These are phyloP conservation scores for Lissonota sp. DNA, from an alignment of 2,888 invertebrate genomes.

Conservation along the genomic window DNA sequence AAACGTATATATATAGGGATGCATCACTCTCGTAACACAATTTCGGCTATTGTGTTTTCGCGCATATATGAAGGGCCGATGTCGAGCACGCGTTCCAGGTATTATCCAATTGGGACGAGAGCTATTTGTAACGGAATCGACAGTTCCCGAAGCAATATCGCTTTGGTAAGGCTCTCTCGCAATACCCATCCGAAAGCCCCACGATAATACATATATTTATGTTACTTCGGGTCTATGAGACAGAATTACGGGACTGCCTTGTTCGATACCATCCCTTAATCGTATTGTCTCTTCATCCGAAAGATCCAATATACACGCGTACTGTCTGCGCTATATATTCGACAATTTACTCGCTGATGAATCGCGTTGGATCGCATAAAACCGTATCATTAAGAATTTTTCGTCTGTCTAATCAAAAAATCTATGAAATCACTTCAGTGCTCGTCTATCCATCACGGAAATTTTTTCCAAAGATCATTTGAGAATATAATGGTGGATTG, in stretches of 20 bases:
- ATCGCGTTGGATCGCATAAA: too few species aligned
- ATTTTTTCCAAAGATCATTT: too few species aligned
- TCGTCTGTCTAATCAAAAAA: too few species aligned
- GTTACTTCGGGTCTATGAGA: slow-evolving; percentile 11
- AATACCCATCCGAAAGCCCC: slow-evolving; percentile 17
- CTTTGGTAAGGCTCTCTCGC: background rate
- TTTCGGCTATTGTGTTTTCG: slow-evolving; percentile 33
- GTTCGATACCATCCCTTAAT: slow-evolving; percentile 21
- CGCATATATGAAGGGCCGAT: slow-evolving; percentile 6
- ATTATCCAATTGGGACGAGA: slow-evolving; percentile 54
- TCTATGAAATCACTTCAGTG: too few species aligned
- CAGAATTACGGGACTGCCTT: slow-evolving; percentile 26
- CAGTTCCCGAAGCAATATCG: slow-evolving; percentile 43
- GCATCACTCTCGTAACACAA: slow-evolving; percentile 30
- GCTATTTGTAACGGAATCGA: slow-evolving; percentile 53
- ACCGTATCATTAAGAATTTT: too few species aligned
- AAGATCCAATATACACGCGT: slow-evolving; percentile 15
- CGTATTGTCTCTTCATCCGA: background rate
- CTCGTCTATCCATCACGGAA: too few species aligned
- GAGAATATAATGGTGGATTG: too few species aligned
- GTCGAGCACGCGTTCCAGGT: slow-evolving; percentile 36
- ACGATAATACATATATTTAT: slow-evolving; percentile 28
- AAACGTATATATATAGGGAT: slow-evolving; percentile 32
- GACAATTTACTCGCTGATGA: too few species aligned
- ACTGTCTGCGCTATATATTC: too few species aligned